Evolutionary conservation across 2,797 vertebrate species (phyloP).

Genomic region (Sebastes cheni): DNA sequence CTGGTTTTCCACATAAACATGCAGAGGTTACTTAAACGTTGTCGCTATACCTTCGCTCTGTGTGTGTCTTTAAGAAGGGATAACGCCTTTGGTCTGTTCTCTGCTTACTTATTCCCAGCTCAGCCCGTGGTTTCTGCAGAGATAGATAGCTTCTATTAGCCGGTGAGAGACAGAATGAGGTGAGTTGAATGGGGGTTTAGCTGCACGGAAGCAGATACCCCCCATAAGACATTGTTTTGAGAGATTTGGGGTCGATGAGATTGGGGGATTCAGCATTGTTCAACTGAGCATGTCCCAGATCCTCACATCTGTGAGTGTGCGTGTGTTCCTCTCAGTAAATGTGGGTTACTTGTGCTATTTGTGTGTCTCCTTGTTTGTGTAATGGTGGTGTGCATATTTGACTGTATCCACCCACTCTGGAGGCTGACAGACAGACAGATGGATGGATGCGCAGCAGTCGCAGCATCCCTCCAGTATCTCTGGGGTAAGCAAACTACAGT

Average conservation of each 20-base stretch:
- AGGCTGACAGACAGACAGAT: constrained; percentile 40
- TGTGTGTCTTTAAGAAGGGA: not conserved
- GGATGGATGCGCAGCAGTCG: constrained; percentile 36
- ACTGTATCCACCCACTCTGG: constrained; percentile 22
- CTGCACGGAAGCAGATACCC: constrained; percentile 13
- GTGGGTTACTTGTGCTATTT: constrained; percentile 5
- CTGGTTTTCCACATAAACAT: constrained; percentile 21
- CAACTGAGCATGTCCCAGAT: constrained; percentile 41
- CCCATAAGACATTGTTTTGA: constrained; percentile 24
- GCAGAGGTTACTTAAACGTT: not conserved
- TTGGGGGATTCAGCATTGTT: constrained; percentile 45
- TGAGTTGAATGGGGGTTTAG: constrained; percentile 40
- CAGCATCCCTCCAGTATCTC: constrained; percentile 22
- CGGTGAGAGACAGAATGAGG: constrained; percentile 68
- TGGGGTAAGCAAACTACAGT: constrained; percentile 21
- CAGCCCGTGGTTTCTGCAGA: constrained; percentile 24
- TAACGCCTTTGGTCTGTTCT: constrained; percentile 17
- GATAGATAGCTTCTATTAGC: constrained; percentile 39
- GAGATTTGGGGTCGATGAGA: constrained; percentile 40
- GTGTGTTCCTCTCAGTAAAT: constrained; percentile 5
- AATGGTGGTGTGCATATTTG: not conserved
- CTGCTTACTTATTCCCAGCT: constrained; percentile 18
- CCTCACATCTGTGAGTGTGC: constrained; percentile 26
- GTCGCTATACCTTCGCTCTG: not conserved
- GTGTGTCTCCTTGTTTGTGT: constrained; percentile 2